A percentile compares a stretch with the other conserved stretches of the same genome.
phyloP scores from a whole-genome alignment of 2,888 invertebrate species.

The Caenorhabditis sp. region DNA sequence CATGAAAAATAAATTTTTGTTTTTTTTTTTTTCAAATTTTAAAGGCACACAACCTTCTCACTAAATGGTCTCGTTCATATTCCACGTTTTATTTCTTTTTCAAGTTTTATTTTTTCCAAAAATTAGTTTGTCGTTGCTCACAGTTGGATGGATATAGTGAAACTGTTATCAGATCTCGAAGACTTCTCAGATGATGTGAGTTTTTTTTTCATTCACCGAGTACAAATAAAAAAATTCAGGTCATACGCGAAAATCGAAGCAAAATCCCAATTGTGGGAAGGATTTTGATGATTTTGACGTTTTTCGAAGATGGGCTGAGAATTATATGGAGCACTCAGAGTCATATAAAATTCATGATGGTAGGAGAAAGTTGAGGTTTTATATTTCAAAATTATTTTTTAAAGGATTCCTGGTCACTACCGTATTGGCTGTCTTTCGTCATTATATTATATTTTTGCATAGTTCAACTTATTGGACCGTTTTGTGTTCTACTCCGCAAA shows the following conservation, averaged over 20 bases:
- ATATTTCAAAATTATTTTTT: not conserved
- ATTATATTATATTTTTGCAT: slow-evolving; percentile 6
- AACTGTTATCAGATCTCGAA: slow-evolving; percentile 54
- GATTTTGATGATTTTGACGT: slow-evolving; percentile 95
- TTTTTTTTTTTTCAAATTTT: not conserved
- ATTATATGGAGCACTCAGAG: slow-evolving; percentile 88
- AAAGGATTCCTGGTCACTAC: not conserved
- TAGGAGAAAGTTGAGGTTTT: not conserved
- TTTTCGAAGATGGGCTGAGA: slow-evolving; percentile 95
- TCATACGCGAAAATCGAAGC: slow-evolving; percentile 71
- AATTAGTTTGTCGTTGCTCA: too few species aligned
- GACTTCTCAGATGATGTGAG: slow-evolving; percentile 65
- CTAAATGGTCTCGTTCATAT: too few species aligned
- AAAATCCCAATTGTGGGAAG: slow-evolving; percentile 93
- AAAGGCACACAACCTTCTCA: too few species aligned
- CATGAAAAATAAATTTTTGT: slow-evolving; percentile 9
- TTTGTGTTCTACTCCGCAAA: slow-evolving; percentile 90
- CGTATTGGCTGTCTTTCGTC: slow-evolving; percentile 5
- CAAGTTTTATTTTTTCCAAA: too few species aligned
- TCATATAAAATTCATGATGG: slow-evolving; percentile 45
- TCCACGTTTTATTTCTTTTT: too few species aligned
- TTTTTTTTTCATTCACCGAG: slow-evolving; percentile 9
- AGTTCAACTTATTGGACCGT: slow-evolving; percentile 88
- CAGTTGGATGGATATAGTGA: slow-evolving; percentile 9
- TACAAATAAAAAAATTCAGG: slow-evolving; percentile 38